Evolutionary conservation across 2,888 invertebrate genomes (phyloP).

Genomic region (Pheosia gnoma): DNA sequence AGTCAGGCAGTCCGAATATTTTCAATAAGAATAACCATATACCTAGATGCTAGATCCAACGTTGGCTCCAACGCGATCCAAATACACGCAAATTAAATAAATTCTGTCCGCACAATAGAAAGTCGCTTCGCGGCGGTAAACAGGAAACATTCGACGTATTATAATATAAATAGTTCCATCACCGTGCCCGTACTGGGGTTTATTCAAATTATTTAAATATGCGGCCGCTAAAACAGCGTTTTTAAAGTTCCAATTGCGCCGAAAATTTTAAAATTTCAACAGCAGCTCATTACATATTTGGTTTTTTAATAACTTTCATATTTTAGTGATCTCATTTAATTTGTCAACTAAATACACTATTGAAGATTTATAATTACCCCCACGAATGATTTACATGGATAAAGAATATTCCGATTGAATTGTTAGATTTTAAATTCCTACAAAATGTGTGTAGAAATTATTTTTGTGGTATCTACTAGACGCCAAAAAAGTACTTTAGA

Average conservation of each 20-base stretch:
- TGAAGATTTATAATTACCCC: too few species aligned
- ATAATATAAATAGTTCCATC: conserved; percentile 53
- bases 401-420: too few species aligned
- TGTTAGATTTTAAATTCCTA: too few species aligned
- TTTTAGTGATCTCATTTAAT: too few species aligned
- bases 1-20: too few species aligned
- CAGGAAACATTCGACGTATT: conserved; percentile 51
- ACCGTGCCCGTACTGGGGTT: conserved; percentile 47
- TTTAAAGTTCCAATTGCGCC: neutral
- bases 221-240: conserved; percentile 21
- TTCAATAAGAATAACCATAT: too few species aligned
- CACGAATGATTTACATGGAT: too few species aligned
- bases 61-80: conserved; percentile 16
- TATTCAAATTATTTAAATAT: conserved; percentile 48
- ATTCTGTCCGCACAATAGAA: conserved; percentile 49
- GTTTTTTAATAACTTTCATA: too few species aligned
- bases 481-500: too few species aligned
- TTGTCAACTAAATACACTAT: too few species aligned
- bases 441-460: too few species aligned
- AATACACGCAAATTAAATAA: conserved; percentile 36
- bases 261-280: neutral
- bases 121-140: conserved; percentile 43
- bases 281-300: neutral
- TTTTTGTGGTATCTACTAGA: too few species aligned
- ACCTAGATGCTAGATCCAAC: neutral